A percentile compares a stretch with the other conserved stretches of the same genome.
These are phyloP conservation scores for Oreocharis arfaki DNA, from an alignment of 2,113 vertebrate genomes.

Conservation along the genomic window DNA sequence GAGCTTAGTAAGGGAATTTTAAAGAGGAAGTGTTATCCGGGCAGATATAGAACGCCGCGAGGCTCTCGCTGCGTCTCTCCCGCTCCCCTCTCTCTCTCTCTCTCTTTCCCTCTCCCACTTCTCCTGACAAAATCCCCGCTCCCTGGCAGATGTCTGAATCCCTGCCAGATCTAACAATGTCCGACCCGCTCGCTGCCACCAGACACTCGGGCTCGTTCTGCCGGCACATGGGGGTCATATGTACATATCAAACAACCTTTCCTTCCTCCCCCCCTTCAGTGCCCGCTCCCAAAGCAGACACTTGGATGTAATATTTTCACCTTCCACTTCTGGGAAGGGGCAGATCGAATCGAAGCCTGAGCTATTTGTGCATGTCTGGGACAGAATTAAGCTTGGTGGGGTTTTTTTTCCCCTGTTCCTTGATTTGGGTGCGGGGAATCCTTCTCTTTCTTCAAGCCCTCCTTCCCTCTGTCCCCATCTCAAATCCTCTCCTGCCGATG, in stretches of 20 bases:
- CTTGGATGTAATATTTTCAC: not conserved
- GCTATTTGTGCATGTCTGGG: not conserved
- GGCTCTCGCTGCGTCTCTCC: not conserved
- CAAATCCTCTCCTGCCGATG: not conserved
- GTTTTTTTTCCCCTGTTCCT: not conserved
- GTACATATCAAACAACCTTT: not conserved
- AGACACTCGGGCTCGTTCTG: not conserved
- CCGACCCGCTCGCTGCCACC: conserved; percentile 6
- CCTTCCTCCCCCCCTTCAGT: accelerated
- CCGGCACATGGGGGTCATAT: not conserved
- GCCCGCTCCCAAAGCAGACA: not conserved
- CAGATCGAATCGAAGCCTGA: not conserved
- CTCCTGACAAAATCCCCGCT: not conserved
- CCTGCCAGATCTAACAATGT: not conserved
- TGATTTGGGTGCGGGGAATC: conserved; percentile 1
- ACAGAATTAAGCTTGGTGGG: conserved; percentile 31
- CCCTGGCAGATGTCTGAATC: conserved; percentile 37
- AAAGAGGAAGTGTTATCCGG: conserved; percentile 10
- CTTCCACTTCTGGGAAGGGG: not conserved
- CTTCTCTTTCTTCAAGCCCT: not conserved
- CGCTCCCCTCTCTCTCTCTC: not conserved
- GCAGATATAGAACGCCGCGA: not conserved
- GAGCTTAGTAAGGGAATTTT: conserved; percentile 48
- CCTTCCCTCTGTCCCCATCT: not conserved
- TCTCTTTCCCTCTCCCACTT: not conserved